phyloP scores from a whole-genome alignment of 1,140 invertebrate genomes.

The Colletes gigas region DNA sequence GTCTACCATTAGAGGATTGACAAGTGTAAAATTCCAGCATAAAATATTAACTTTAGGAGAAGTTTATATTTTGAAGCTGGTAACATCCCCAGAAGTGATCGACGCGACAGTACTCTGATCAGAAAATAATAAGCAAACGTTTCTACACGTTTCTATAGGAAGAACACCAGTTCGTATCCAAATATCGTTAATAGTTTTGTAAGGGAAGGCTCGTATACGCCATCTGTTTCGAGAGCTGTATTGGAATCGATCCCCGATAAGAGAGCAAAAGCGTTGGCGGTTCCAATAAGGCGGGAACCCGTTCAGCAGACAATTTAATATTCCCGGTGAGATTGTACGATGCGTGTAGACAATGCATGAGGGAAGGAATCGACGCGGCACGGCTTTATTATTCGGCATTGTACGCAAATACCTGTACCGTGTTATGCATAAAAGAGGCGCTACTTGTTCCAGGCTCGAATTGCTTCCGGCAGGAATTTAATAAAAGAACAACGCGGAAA shows the following conservation, averaged over 20 bases:
- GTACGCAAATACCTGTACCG: background rate
- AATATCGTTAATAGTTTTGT: too few species aligned
- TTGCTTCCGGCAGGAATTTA: conserved; percentile 6
- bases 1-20: too few species aligned
- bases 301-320: conserved; percentile 6
- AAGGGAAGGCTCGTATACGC: too few species aligned
- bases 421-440: conserved; percentile 25
- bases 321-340: background rate
- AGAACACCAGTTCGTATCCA: too few species aligned
- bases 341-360: background rate
- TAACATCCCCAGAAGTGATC: too few species aligned
- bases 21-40: too few species aligned
- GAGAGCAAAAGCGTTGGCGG: background rate
- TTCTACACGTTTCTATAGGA: too few species aligned
- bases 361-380: conserved; percentile 11
- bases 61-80: too few species aligned
- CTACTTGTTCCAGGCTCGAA: conserved; percentile 2
- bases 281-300: conserved; percentile 10
- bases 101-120: too few species aligned
- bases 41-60: too few species aligned
- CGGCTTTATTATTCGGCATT: conserved; percentile 19
- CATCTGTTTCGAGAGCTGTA: too few species aligned
- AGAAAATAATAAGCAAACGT: too few species aligned
- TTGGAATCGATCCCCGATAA: background rate
- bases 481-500: background rate